Evolutionary conservation across 2,797 vertebrate species (phyloP).

Genomic region (Ctenopoma multispine): DNA sequence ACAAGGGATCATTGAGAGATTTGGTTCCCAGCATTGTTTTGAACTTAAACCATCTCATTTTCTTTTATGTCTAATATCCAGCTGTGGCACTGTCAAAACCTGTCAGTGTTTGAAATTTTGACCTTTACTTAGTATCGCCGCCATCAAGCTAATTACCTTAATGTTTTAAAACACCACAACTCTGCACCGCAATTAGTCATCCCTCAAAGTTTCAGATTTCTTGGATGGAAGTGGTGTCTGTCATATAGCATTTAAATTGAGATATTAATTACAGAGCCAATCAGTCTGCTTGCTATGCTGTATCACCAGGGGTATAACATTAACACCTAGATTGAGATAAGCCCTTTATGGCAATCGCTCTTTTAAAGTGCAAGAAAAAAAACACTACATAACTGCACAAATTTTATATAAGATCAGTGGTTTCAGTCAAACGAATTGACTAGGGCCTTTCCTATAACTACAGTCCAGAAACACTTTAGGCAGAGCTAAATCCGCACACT

Average conservation of each 20-base stretch:
- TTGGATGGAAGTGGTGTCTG: slow-evolving; percentile 41
- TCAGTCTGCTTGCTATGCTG: slow-evolving; percentile 15
- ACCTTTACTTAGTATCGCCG: slow-evolving; percentile 50
- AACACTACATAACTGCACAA: slow-evolving; percentile 32
- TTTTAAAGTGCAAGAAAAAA: slow-evolving; percentile 19
- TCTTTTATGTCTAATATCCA: not conserved
- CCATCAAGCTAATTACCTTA: slow-evolving; percentile 55
- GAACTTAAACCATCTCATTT: slow-evolving; percentile 17
- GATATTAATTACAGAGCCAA: slow-evolving; percentile 34
- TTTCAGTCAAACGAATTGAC: slow-evolving; percentile 78
- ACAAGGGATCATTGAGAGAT: not conserved
- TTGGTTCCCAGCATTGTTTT: not conserved
- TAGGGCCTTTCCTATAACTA: slow-evolving; percentile 47
- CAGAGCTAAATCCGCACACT: slow-evolving; percentile 43
- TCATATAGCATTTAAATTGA: slow-evolving; percentile 39
- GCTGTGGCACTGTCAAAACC: slow-evolving; percentile 34
- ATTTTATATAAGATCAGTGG: slow-evolving; percentile 55
- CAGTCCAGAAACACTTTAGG: slow-evolving; percentile 50
- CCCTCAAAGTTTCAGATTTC: slow-evolving; percentile 17
- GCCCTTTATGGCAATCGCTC: slow-evolving; percentile 6
- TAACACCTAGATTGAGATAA: slow-evolving; percentile 33
- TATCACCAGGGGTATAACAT: slow-evolving; percentile 32
- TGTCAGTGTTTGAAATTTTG: slow-evolving; percentile 49
- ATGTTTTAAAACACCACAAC: slow-evolving; percentile 52
- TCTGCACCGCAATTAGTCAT: slow-evolving; percentile 49